Percentiles rank a stretch among this genome's conserved stretches.
phyloP scores from a whole-genome alignment of 1,140 invertebrate species.

The Trachymyrmex septentrionalis region DNA sequence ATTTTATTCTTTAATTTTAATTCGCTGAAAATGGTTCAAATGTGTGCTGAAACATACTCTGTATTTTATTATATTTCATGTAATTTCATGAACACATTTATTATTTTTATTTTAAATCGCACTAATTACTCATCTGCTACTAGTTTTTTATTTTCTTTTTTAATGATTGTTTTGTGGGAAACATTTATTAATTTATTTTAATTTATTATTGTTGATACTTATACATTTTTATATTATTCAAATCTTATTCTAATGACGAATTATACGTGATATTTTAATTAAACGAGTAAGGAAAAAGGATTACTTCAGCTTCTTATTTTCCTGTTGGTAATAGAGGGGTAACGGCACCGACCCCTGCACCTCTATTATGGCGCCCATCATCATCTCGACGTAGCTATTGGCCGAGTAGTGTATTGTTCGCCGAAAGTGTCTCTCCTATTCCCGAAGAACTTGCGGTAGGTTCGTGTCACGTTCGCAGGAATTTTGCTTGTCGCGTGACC shows the following conservation, averaged over 20 bases:
- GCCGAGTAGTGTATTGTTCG: constrained; percentile 55
- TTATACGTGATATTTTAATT: constrained; percentile 9
- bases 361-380: constrained; percentile 36
- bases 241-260: neutral
- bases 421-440: constrained; percentile 45
- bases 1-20: too few species aligned
- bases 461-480: constrained; percentile 40
- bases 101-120: too few species aligned
- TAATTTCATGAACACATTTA: too few species aligned
- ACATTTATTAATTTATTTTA: too few species aligned
- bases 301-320: neutral
- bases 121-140: too few species aligned
- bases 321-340: neutral
- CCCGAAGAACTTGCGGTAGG: constrained; percentile 4
- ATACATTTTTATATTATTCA: neutral
- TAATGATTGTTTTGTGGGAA: too few species aligned
- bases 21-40: too few species aligned
- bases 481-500: constrained; percentile 79
- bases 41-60: too few species aligned
- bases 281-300: too few species aligned
- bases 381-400: constrained; percentile 44
- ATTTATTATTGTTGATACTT: too few species aligned
- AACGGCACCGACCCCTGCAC: neutral
- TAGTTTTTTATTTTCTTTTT: too few species aligned
- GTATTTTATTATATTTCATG: too few species aligned